Conservation (phyloP, 2,888 invertebrate species). For the Drosophila conformis region DNA sequence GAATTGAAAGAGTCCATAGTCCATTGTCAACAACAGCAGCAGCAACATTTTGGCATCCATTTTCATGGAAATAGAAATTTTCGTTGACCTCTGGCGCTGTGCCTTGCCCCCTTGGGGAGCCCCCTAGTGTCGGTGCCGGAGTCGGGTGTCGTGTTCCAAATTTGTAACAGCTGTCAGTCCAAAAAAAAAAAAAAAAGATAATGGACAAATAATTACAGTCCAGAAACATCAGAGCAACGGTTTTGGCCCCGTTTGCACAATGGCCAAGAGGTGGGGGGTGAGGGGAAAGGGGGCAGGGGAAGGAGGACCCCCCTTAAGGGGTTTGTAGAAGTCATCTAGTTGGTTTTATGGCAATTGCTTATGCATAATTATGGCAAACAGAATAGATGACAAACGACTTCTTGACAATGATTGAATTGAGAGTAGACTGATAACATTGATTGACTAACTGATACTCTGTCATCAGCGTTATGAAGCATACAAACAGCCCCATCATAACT, state of each 20-base stretch:
- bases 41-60: conserved; percentile 31
- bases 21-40: conserved; percentile 34
- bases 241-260: conserved; percentile 49
- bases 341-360: conserved; percentile 66
- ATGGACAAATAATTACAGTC: conserved; percentile 74
- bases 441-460: background rate
- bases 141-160: conserved; percentile 64
- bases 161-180: conserved; percentile 58
- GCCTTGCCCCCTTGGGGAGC: conserved; percentile 37
- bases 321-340: conserved; percentile 22
- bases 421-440: background rate
- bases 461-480: background rate
- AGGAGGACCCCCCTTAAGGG: background rate
- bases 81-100: conserved; percentile 55
- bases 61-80: conserved; percentile 38
- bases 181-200: conserved; percentile 39
- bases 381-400: conserved; percentile 38
- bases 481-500: too few relatives aligned
- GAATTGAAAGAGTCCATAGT: conserved; percentile 40
- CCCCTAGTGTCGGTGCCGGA: conserved; percentile 11
- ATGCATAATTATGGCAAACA: conserved; percentile 47
- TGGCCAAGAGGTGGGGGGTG: conserved; percentile 3
- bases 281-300: background rate
- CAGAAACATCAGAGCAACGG: conserved; percentile 46
- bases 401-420: conserved; percentile 15